Conservation (phyloP, 2,113 vertebrate genomes). For the Phylloscopus trochilus region DNA sequence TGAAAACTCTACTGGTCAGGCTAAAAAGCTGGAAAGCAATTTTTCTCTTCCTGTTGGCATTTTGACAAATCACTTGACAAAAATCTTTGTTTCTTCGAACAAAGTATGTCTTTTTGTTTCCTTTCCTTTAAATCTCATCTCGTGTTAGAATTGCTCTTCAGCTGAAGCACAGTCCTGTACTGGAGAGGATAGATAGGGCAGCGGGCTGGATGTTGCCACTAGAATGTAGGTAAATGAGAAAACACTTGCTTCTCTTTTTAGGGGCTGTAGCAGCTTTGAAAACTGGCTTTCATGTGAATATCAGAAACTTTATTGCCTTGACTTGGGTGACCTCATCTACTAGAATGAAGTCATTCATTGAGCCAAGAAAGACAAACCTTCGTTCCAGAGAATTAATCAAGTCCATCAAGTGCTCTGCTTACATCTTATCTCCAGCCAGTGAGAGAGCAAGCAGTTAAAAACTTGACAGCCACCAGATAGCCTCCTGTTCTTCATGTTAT, state of each 20-base stretch:
- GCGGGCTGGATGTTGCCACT: background rate
- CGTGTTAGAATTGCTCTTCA: background rate
- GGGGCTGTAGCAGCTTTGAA: slow-evolving; percentile 72
- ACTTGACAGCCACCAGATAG: slow-evolving; percentile 84
- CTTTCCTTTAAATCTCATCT: background rate
- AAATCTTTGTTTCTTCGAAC: slow-evolving; percentile 17
- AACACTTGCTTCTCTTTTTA: slow-evolving; percentile 64
- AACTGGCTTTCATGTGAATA: slow-evolving; percentile 82
- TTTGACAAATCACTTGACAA: slow-evolving; percentile 16
- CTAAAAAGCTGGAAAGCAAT: background rate
- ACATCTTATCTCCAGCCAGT: slow-evolving; percentile 79
- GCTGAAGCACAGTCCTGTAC: background rate
- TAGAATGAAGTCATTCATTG: slow-evolving; percentile 92
- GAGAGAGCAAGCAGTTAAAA: slow-evolving; percentile 78
- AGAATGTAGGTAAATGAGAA: slow-evolving; percentile 58
- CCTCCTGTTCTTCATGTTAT: slow-evolving; percentile 77
- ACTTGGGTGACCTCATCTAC: slow-evolving; percentile 87
- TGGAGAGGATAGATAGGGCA: background rate
- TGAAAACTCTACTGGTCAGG: background rate
- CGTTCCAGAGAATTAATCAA: slow-evolving; percentile 90
- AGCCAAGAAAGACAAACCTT: slow-evolving; percentile 87
- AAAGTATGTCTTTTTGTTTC: background rate
- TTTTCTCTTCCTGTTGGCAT: slow-evolving; percentile 26
- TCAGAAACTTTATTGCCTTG: slow-evolving; percentile 87
- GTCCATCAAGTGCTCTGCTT: slow-evolving; percentile 79